These are phyloP conservation scores for Sycon ciliatum DNA, from an alignment of 37 sponge, comb jelly and placozoan genomes.

Conservation along the genomic window DNA sequence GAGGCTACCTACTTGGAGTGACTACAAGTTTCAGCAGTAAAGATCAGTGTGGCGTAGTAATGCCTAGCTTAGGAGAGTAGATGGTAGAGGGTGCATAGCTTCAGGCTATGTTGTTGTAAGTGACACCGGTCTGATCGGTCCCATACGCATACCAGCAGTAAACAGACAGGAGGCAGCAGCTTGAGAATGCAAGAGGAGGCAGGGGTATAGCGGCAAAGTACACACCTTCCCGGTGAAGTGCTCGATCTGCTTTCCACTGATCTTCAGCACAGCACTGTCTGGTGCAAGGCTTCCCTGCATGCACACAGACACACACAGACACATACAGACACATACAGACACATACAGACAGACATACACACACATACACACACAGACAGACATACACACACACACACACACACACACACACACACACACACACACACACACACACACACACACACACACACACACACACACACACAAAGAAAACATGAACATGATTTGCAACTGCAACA, in stretches of 20 bases:
- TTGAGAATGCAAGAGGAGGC: too few species aligned
- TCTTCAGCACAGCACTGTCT: constrained; percentile 63
- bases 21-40: too few species aligned
- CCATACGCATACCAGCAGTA: too few species aligned
- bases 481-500: too few species aligned
- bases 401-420: neutral
- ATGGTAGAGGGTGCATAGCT: too few species aligned
- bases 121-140: too few species aligned
- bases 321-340: neutral
- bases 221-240: constrained; percentile 57
- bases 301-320: neutral
- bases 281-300: neutral
- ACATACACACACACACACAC: neutral
- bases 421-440: neutral
- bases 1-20: too few species aligned
- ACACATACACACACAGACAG: neutral
- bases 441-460: neutral
- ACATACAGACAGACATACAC: neutral
- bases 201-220: too few species aligned
- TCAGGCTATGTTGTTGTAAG: too few species aligned
- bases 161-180: too few species aligned
- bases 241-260: constrained; percentile 56
- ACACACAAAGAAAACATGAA: neutral
- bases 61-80: too few species aligned
- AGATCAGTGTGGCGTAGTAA: too few species aligned